Percentiles rank a stretch among this genome's conserved stretches.
Conservation (phyloP, 1,140 invertebrate species). For the Drosophila simulans region DNA sequence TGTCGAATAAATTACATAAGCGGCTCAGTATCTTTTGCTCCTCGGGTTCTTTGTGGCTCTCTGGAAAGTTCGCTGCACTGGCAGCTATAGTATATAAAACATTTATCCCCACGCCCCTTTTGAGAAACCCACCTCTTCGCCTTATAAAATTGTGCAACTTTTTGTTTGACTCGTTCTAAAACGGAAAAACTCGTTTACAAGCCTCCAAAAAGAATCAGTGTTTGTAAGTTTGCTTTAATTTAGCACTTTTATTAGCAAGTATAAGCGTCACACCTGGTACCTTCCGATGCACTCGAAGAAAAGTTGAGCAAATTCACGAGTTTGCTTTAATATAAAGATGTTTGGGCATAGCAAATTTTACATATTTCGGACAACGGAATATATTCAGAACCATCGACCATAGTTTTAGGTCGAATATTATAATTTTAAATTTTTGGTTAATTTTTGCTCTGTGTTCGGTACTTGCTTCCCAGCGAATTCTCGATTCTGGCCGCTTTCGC, state of each 20-base stretch:
- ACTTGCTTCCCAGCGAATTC: constrained; percentile 22
- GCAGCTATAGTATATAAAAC: constrained; percentile 2
- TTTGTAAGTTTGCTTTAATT: constrained; percentile 47
- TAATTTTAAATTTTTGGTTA: not conserved
- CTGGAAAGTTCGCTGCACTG: constrained; percentile 62
- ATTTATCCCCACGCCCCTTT: not conserved
- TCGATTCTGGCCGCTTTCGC: constrained; percentile 66
- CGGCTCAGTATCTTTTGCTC: constrained; percentile 8
- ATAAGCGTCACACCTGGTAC: constrained; percentile 59
- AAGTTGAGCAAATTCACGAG: not conserved
- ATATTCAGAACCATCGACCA: too few relatives aligned
- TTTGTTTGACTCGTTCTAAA: constrained; percentile 54
- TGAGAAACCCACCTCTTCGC: constrained; percentile 12
- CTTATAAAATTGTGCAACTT: constrained; percentile 72
- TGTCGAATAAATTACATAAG: constrained; percentile 56
- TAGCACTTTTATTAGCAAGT: constrained; percentile 61
- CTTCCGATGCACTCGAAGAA: constrained; percentile 17
- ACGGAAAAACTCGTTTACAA: constrained; percentile 71
- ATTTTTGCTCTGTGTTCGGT: constrained; percentile 5
- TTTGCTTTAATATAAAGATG: too few relatives aligned
- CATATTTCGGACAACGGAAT: too few relatives aligned
- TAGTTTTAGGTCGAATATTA: too few relatives aligned
- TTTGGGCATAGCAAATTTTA: too few relatives aligned
- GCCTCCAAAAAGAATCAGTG: constrained; percentile 49
- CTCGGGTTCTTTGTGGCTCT: constrained; percentile 22